These are phyloP conservation scores for Hartigia nigra DNA, from an alignment of 2,888 invertebrate genomes.

Conservation along the genomic window DNA sequence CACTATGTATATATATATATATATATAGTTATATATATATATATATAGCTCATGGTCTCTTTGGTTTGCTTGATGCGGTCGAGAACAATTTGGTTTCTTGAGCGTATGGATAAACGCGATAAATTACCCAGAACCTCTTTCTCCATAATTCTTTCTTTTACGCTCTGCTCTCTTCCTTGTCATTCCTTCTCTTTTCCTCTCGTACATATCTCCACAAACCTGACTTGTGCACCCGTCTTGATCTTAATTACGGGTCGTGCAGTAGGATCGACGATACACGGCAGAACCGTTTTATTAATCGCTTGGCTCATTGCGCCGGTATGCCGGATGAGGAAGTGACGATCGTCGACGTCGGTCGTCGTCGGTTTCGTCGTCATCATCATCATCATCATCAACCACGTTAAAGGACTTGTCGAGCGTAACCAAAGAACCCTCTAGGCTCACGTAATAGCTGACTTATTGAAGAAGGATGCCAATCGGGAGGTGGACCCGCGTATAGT, in stretches of 20 bases:
- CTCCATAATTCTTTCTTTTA: background rate
- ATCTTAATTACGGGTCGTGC: constrained; percentile 4
- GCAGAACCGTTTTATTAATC: constrained; percentile 26
- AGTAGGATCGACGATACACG: constrained; percentile 2
- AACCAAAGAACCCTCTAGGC: constrained; percentile 24
- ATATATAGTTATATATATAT: background rate
- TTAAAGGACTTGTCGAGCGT: constrained; percentile 28
- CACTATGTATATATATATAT: background rate
- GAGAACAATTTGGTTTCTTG: background rate
- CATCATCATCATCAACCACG: background rate
- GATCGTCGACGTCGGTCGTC: constrained; percentile 16
- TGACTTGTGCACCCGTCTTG: background rate
- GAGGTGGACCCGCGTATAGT: background rate
- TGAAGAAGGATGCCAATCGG: constrained; percentile 4
- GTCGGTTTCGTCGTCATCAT: too few relatives aligned
- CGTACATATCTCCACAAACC: background rate
- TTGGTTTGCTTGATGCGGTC: background rate
- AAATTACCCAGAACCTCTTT: background rate
- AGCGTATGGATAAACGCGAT: background rate
- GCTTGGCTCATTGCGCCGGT: constrained; percentile 26
- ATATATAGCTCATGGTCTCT: background rate
- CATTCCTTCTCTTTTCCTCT: background rate
- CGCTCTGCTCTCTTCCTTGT: too few relatives aligned
- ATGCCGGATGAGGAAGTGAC: constrained; percentile 35
- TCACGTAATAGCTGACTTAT: constrained; percentile 33